A percentile compares a stretch with the other conserved stretches of the same genome.
Evolutionary conservation across 2,113 vertebrate genomes (phyloP).

Genomic region (Anas platyrhynchos): DNA sequence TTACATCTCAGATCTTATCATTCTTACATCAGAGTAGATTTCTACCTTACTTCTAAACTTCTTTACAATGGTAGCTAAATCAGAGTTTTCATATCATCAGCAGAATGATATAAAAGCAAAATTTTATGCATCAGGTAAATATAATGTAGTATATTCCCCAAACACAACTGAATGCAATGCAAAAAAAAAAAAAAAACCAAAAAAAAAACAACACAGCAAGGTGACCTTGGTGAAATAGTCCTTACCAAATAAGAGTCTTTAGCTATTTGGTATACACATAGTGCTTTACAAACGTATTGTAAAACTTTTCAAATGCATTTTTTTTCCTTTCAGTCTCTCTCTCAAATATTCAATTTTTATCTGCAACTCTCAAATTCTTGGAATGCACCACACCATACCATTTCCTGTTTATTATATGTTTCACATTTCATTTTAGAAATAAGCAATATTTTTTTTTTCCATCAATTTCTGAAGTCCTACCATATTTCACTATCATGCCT

Average conservation of each 20-base stretch:
- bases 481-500: neutral
- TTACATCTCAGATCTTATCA: neutral
- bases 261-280: neutral
- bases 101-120: neutral
- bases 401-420: constrained; percentile 7
- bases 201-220: neutral
- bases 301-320: neutral
- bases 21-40: neutral
- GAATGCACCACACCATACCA: neutral
- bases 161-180: neutral
- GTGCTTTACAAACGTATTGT: neutral
- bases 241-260: neutral
- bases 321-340: neutral
- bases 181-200: too few species aligned
- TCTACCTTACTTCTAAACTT: neutral
- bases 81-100: neutral
- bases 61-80: neutral
- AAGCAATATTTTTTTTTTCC: neutral
- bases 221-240: neutral
- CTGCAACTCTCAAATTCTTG: neutral
- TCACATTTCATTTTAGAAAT: neutral
- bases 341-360: neutral
- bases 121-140: neutral
- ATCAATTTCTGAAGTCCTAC: neutral
- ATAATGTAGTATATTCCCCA: neutral